Evolutionary conservation across 2,888 invertebrate species (phyloP).

Genomic region (Agrochola circellaris): DNA sequence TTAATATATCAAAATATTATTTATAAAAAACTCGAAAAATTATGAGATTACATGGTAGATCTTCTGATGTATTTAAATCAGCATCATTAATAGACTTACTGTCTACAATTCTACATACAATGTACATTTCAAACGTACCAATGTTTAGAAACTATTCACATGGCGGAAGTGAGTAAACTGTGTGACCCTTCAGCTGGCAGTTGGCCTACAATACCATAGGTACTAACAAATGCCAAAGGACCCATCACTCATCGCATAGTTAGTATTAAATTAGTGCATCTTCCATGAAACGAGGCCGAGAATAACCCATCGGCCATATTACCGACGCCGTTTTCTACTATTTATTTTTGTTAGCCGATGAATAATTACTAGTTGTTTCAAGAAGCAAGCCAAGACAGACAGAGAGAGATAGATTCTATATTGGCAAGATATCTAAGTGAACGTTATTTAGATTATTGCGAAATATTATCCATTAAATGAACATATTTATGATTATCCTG

Average conservation of each 20-base stretch:
- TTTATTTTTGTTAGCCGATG: slow-evolving; percentile 63
- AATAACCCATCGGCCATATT: slow-evolving; percentile 47
- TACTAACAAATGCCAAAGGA: slow-evolving; percentile 60
- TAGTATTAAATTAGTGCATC: slow-evolving; percentile 52
- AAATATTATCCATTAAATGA: slow-evolving; percentile 34
- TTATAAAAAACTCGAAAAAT: not conserved
- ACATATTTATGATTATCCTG: slow-evolving; percentile 45
- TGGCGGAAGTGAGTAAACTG: slow-evolving; percentile 54
- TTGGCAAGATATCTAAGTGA: slow-evolving; percentile 53
- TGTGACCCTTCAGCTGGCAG: slow-evolving; percentile 44
- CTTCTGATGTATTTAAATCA: not conserved
- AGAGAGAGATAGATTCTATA: slow-evolving; percentile 48
- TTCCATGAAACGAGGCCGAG: slow-evolving; percentile 47
- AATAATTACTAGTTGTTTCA: slow-evolving; percentile 58
- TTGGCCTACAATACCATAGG: slow-evolving; percentile 43
- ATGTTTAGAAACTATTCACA: slow-evolving; percentile 19
- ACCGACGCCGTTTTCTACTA: slow-evolving; percentile 58
- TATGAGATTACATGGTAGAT: not conserved
- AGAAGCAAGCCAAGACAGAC: slow-evolving; percentile 57
- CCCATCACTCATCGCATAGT: slow-evolving; percentile 57
- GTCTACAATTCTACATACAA: slow-evolving; percentile 1
- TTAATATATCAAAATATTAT: slow-evolving; percentile 7
- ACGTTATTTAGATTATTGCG: slow-evolving; percentile 49
- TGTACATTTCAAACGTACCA: not conserved
- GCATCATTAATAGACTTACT: not conserved